Percentiles rank a stretch among this genome's conserved stretches.
These are phyloP conservation scores for Semicossyphus pulcher DNA, from an alignment of 2,113 vertebrate genomes.

Conservation along the genomic window DNA sequence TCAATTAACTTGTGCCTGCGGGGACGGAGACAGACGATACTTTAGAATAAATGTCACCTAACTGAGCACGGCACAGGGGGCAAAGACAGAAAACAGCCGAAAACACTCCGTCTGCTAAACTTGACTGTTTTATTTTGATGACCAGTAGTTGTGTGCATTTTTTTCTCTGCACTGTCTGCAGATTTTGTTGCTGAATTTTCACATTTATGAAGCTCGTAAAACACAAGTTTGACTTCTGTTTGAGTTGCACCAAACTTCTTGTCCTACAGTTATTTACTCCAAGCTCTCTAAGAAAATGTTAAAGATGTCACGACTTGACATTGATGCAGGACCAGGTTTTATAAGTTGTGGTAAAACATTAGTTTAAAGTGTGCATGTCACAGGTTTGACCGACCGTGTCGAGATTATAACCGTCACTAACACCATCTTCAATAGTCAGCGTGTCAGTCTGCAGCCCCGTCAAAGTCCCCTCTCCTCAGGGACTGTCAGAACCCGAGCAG, in stretches of 20 bases:
- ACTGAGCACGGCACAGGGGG: not conserved
- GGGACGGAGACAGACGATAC: slow-evolving; percentile 10
- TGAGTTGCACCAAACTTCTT: not conserved
- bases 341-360: not conserved
- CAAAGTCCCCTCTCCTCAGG: slow-evolving; percentile 5
- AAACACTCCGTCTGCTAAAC: not conserved
- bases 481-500: not conserved
- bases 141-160: not conserved
- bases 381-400: not conserved
- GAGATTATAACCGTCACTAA: slow-evolving; percentile 1
- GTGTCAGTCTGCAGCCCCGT: slow-evolving; percentile 19
- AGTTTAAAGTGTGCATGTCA: not conserved
- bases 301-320: not conserved
- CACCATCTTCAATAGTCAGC: slow-evolving; percentile 15
- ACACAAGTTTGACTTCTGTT: not conserved
- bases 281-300: not conserved
- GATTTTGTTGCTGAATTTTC: slow-evolving; percentile 12
- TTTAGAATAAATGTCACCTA: slow-evolving; percentile 12
- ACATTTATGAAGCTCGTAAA: not conserved
- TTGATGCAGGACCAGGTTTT: not conserved
- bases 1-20: slow-evolving; percentile 47
- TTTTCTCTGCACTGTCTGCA: slow-evolving; percentile 1
- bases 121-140: not conserved
- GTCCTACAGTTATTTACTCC: not conserved
- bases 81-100: not conserved